Percentiles rank a stretch among this genome's conserved stretches.
Conservation (phyloP, 2,113 vertebrate genomes). For the Lota lota region DNA sequence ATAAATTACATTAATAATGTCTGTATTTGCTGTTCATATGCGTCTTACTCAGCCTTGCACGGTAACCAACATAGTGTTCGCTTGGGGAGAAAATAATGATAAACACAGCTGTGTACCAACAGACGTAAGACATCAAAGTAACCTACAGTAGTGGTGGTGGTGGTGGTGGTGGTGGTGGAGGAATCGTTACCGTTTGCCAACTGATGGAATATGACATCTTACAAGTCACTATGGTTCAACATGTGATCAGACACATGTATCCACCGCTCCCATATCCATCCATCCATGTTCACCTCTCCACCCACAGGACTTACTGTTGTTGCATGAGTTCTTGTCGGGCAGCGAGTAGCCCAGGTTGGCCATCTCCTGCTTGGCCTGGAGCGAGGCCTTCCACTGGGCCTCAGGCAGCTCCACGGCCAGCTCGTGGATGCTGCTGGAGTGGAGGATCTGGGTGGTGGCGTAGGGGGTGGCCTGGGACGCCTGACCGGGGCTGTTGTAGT, state of each 20-base stretch:
- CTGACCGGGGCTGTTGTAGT: slow-evolving; percentile 92
- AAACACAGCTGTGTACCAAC: no score
- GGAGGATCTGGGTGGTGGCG: slow-evolving; percentile 96
- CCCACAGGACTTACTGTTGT: slow-evolving; percentile 84
- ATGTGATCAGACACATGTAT: slow-evolving; percentile 3
- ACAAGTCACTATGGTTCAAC: no score
- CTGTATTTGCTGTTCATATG: slow-evolving; percentile 20
- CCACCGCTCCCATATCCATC: not conserved
- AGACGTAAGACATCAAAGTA: no score
- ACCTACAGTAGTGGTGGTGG: no score
- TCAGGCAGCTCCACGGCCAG: slow-evolving; percentile 95
- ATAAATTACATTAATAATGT: slow-evolving; percentile 13
- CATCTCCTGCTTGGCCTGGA: slow-evolving; percentile 94
- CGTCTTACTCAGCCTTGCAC: slow-evolving; percentile 50
- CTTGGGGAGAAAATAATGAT: slow-evolving; percentile 12
- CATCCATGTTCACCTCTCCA: no score
- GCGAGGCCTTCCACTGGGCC: slow-evolving; percentile 92
- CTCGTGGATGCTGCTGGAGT: slow-evolving; percentile 97
- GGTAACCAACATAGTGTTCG: slow-evolving; percentile 39
- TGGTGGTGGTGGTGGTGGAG: no score
- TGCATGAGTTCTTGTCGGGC: slow-evolving; percentile 95
- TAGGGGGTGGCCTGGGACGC: slow-evolving; percentile 94
- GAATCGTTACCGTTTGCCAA: no score
- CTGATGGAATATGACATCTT: no score
- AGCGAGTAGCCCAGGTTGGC: slow-evolving; percentile 93